Base-by-base conservation (phyloP, 2,113 vertebrate species). In the Megaceryle torquata region DNA sequence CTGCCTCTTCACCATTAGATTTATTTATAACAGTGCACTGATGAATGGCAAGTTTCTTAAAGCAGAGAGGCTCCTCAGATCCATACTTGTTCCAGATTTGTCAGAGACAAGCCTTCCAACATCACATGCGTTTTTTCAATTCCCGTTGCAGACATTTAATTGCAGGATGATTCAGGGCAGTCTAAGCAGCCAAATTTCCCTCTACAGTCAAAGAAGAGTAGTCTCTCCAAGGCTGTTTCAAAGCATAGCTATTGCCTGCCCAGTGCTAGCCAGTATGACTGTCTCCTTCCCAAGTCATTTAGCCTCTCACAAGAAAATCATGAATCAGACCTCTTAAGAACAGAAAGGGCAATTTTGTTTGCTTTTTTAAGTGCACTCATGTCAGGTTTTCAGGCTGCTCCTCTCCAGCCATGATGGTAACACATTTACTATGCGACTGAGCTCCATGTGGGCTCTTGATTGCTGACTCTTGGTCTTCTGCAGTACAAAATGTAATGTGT, bases 141-240 rank as follows among this genome's bases (percentile, higher is more conserved):
- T 72, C 64, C 18, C 41, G 10, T 19, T 88, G 83, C 69, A 93
- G 96, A 81, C 86, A 60, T 54, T 83, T 94, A 94, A 92, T 94
- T 96, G 86, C 83, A 91, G 86, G 83, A 88, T 96, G 96, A 97
- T 94, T 97, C 94, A 96, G 80, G 92, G 51, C 31, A 77, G 60
- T 89, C 63, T 78, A 77, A 83, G 91, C 60, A 86, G 96, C 68
- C 77, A 93, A 75, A 84, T 88, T 93, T 90, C 76, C 59, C 95
- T 86, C 51, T 64, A 46, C 86, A 95, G 92, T 70, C 80, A 86
- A 91, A 90, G 64, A 61, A 24, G 29, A 95, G 64, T 21, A 15
- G 35, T 63, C 4, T 89, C 33, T 92, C 83, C 44, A 67, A 54
- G 92, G 46, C 20, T 83, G 60, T 89, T 95, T 91, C 95, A 92